Evolutionary conservation across 1,140 invertebrate species (phyloP).

Genomic region (Lethrus apterus): DNA sequence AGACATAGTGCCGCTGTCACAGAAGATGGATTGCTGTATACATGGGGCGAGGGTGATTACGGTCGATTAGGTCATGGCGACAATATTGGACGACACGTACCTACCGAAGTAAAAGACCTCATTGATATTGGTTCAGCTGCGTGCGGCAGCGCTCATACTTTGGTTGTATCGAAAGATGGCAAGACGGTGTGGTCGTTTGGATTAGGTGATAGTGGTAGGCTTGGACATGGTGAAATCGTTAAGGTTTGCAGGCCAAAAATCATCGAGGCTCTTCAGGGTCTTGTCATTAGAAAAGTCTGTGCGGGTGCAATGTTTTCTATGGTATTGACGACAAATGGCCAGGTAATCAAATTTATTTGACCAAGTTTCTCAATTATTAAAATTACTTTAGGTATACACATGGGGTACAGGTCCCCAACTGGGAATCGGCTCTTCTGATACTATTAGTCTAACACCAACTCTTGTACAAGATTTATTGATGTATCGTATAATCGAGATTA

Average conservation of each 20-base stretch:
- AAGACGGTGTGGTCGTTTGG: constrained; percentile 62
- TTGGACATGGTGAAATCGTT: constrained; percentile 54
- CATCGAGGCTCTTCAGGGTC: constrained; percentile 54
- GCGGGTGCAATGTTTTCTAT: constrained; percentile 54
- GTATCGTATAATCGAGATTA: constrained; percentile 42
- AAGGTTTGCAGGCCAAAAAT: constrained; percentile 54
- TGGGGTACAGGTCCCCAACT: constrained; percentile 58
- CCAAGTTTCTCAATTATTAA: constrained; percentile 1
- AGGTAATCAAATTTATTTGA: constrained; percentile 31
- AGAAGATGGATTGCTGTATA: constrained; percentile 48
- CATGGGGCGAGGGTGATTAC: constrained; percentile 59
- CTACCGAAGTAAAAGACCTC: constrained; percentile 52
- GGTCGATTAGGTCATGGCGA: constrained; percentile 55
- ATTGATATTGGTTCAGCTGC: constrained; percentile 52
- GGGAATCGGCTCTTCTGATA: constrained; percentile 51
- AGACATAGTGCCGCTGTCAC: constrained; percentile 54
- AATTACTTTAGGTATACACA: constrained; percentile 47
- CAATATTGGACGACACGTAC: constrained; percentile 46
- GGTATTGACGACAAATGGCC: constrained; percentile 51
- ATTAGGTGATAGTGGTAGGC: constrained; percentile 52
- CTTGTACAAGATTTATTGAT: constrained; percentile 39
- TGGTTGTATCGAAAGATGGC: constrained; percentile 55
- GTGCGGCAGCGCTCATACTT: constrained; percentile 57
- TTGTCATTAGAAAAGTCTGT: constrained; percentile 53
- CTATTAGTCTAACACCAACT: constrained; percentile 46